Evolutionary conservation across 1,140 invertebrate species (phyloP), one percentile per base, ranked within the genome.

Genomic region (Trichonephila clavata): DNA sequence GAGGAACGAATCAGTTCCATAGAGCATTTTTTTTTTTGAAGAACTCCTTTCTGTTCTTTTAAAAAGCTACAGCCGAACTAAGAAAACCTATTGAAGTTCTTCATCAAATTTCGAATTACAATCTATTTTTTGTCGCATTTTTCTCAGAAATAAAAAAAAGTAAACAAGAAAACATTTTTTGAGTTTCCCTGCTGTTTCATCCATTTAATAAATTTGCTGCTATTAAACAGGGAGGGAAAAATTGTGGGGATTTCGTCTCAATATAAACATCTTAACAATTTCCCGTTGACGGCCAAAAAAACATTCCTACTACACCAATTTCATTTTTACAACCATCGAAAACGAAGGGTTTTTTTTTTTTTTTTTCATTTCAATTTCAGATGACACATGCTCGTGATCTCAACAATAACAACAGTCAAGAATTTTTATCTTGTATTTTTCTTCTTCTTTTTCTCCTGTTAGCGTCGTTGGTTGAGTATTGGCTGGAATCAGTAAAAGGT

Each of bases 301-400:
- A 84, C 59, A 84, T 84, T 84, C 83, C 83, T 84, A 60, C 83
- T 18, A 59, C 83, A 60, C 83, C 83, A 59, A 84, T 60, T 84
- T 84, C 59, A 84, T 84, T 84, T 84, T 84, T 60, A 60, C 57
- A 84, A 84, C 50, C 27, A 21, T 60, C 83, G 57, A 84, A 84
- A 84, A 84, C 83, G 21, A 84, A 84, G 24, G n/a, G n/a, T n/a
- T n/a, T n/a, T n/a, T n/a, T n/a, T n/a, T 39, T 39, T 39, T 60
- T 84, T 84, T 60, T 84, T 84, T 27, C 83, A 84, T 84, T 84
- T 84, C 57, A 84, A 84, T 84, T 84, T 84, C n/a, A 84, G 83
- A 84, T 84, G 83, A 84, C 83, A 83, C 80, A 84, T 84, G 83
- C 57, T 84, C 50, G 39, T 60, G 83, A 84, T 84, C 83, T 84